These are phyloP conservation scores for Apamea anceps DNA, from an alignment of 2,888 invertebrate genomes.

Conservation along the genomic window DNA sequence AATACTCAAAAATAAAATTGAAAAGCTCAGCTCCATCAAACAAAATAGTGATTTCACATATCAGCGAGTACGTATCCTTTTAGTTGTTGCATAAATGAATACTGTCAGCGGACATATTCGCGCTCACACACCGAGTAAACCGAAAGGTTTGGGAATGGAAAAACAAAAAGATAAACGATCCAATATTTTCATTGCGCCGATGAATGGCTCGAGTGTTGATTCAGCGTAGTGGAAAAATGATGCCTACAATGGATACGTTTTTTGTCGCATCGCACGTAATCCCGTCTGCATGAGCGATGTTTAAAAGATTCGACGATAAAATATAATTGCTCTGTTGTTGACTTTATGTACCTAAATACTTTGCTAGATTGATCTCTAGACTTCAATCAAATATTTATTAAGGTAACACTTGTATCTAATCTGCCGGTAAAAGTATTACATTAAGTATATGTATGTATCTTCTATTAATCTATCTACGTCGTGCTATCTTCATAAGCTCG, in stretches of 20 bases:
- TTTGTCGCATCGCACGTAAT: conserved; percentile 69
- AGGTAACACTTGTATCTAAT: not conserved
- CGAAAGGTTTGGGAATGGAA: conserved; percentile 76
- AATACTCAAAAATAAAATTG: conserved; percentile 69
- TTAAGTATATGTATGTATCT: not conserved
- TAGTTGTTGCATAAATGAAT: conserved; percentile 83
- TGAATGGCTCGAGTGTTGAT: conserved; percentile 84
- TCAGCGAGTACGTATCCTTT: conserved; percentile 80
- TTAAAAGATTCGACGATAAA: conserved; percentile 67
- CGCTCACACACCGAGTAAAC: conserved; percentile 75
- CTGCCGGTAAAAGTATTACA: not conserved
- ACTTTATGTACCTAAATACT: conserved; percentile 21
- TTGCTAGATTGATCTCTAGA: not conserved
- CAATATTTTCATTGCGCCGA: conserved; percentile 87
- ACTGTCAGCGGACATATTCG: conserved; percentile 81
- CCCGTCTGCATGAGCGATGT: conserved; percentile 74
- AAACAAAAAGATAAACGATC: conserved; percentile 85
- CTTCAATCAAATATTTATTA: not conserved
- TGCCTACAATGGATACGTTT: conserved; percentile 63
- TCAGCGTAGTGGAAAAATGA: conserved; percentile 84
- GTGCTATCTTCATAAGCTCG: not conserved
- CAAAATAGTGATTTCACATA: conserved; percentile 85
- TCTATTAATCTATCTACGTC: not conserved
- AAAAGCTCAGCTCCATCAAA: conserved; percentile 72
- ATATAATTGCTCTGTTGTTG: conserved; percentile 56